These are phyloP conservation scores for Plebejus argus DNA, from an alignment of 2,888 invertebrate species.

Conservation along the genomic window DNA sequence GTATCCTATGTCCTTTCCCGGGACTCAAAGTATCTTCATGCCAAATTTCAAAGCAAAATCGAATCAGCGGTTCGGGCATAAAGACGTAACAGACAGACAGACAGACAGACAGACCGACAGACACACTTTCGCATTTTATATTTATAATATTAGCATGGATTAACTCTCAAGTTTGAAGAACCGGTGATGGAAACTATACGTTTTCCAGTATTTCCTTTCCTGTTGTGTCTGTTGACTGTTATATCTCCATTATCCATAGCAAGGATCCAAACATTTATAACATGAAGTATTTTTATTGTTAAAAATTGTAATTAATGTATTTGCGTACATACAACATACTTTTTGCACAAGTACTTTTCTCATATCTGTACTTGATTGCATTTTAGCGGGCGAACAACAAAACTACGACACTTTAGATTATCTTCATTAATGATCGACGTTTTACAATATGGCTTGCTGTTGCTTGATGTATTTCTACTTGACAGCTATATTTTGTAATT, in stretches of 20 bases:
- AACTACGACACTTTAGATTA: conserved; percentile 5
- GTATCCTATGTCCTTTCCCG: too few species aligned
- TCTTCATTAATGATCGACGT: conserved; percentile 11
- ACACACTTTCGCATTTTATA: too few species aligned
- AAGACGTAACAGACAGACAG: too few species aligned
- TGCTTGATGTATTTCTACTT: conserved; percentile 7
- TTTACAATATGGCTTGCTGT: conserved; percentile 11
- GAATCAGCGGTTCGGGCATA: too few species aligned
- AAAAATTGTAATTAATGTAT: neutral
- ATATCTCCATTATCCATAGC: too few species aligned
- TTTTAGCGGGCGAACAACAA: conserved; percentile 4
- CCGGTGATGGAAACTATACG: neutral
- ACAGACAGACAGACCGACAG: too few species aligned
- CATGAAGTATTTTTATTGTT: neutral
- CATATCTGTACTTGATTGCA: conserved; percentile 15
- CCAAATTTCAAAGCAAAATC: too few species aligned
- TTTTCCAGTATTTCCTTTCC: too few species aligned
- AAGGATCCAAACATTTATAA: neutral
- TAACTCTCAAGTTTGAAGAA: neutral
- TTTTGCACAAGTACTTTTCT: neutral
- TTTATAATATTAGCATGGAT: too few species aligned
- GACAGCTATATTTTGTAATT: conserved; percentile 16
- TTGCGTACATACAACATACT: neutral
- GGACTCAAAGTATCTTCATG: too few species aligned
- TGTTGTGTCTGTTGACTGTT: too few species aligned